Evolutionary conservation across 2,888 invertebrate genomes (phyloP).

Genomic region (Parelbella ahira): DNA sequence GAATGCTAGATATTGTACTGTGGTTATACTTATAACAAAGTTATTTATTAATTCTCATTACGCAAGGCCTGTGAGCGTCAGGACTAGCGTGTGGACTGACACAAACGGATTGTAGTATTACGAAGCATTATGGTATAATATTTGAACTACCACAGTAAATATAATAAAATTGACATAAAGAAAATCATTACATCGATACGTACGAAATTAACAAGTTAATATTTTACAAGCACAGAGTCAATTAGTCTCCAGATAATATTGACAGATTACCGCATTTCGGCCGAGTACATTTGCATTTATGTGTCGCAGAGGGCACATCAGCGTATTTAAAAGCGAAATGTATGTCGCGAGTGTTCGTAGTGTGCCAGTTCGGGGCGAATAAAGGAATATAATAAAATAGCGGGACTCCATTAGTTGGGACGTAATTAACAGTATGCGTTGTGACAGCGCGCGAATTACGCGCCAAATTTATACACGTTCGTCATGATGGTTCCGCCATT

Average conservation of each 20-base stretch:
- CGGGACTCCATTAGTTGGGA: conserved; percentile 24
- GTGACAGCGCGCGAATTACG: conserved; percentile 38
- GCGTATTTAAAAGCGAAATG: conserved; percentile 11
- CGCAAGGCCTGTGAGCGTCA: too few relatives aligned
- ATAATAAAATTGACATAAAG: too few relatives aligned
- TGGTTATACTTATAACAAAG: too few relatives aligned
- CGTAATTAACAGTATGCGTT: conserved; percentile 35
- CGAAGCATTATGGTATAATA: too few relatives aligned
- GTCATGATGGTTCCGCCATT: conserved; percentile 49
- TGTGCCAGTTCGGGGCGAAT: neutral
- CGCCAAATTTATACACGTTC: conserved; percentile 36
- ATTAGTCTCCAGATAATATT: conserved; percentile 15
- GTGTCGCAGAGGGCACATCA: conserved; percentile 1
- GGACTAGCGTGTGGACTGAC: too few relatives aligned
- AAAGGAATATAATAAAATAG: conserved; percentile 13
- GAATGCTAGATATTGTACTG: too few relatives aligned
- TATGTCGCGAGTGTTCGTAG: conserved; percentile 1
- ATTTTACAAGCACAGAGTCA: neutral
- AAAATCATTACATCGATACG: too few relatives aligned
- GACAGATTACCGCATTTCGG: conserved; percentile 11
- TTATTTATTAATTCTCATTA: too few relatives aligned
- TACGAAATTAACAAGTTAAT: too few relatives aligned
- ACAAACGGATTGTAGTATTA: too few relatives aligned
- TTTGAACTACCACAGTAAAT: too few relatives aligned
- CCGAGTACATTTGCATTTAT: conserved; percentile 17